Evolutionary conservation across 2,888 invertebrate species (phyloP).

Genomic region (Leptinotarsa rubiginosa): DNA sequence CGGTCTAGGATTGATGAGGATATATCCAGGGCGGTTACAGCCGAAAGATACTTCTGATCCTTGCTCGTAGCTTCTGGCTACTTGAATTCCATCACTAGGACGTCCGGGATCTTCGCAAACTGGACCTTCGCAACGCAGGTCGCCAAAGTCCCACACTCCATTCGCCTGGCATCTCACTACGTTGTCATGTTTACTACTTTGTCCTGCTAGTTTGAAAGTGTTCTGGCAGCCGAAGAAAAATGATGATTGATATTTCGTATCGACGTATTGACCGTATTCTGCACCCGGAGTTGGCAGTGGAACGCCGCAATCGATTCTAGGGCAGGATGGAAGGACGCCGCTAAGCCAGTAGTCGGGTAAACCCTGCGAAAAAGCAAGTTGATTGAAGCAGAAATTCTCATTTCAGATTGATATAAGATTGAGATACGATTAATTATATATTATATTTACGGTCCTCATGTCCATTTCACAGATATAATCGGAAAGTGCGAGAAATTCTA

Average conservation of each 20-base stretch:
- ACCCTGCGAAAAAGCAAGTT: slow-evolving; percentile 68
- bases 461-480: too few species aligned
- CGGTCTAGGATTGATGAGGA: slow-evolving; percentile 89
- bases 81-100: slow-evolving; percentile 91
- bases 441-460: too few species aligned
- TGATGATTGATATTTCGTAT: slow-evolving; percentile 91
- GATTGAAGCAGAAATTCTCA: too few species aligned
- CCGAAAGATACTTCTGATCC: slow-evolving; percentile 92
- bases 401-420: too few species aligned
- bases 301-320: slow-evolving; percentile 89
- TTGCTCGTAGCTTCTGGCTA: slow-evolving; percentile 86
- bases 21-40: slow-evolving; percentile 92
- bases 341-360: slow-evolving; percentile 92
- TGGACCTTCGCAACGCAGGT: slow-evolving; percentile 94
- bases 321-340: slow-evolving; percentile 87
- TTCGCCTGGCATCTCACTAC: slow-evolving; percentile 92
- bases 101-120: slow-evolving; percentile 96
- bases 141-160: slow-evolving; percentile 97
- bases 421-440: too few species aligned
- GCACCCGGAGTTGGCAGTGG: slow-evolving; percentile 94
- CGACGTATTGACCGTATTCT: slow-evolving; percentile 88
- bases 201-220: slow-evolving; percentile 93
- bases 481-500: too few species aligned
- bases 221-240: slow-evolving; percentile 97
- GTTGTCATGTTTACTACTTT: slow-evolving; percentile 91